Conservation (phyloP, 1,140 invertebrate species). For the Asobara japonica region DNA sequence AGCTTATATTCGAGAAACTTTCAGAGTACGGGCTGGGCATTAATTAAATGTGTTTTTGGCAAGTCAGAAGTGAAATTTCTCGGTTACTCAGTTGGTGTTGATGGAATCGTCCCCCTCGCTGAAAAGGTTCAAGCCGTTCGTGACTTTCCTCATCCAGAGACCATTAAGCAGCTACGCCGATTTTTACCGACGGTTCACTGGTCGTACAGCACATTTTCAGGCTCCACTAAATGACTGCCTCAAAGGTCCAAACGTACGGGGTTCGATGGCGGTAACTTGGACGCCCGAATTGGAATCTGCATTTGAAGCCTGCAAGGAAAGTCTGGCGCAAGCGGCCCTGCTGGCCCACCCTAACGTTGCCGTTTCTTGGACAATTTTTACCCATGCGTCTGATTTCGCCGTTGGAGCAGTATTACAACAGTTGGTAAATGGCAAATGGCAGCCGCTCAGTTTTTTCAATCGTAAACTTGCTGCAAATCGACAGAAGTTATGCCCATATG, state of each 20-base stretch:
- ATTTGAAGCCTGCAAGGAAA: not conserved
- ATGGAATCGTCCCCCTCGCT: slow-evolving; percentile 31
- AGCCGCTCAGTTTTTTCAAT: slow-evolving; percentile 31
- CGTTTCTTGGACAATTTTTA: not conserved
- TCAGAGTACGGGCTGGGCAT: slow-evolving; percentile 37
- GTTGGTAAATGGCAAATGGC: not conserved
- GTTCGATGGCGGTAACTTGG: not conserved
- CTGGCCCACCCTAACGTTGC: not conserved
- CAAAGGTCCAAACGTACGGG: not conserved
- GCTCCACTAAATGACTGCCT: slow-evolving; percentile 36
- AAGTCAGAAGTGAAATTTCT: slow-evolving; percentile 45
- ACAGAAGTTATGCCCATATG: slow-evolving; percentile 39
- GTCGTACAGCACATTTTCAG: slow-evolving; percentile 33
- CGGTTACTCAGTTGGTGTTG: slow-evolving; percentile 46
- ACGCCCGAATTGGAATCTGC: not conserved
- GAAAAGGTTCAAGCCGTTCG: not conserved
- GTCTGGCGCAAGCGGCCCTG: too few species aligned
- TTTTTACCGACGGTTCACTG: slow-evolving; percentile 42
- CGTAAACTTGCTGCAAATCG: not conserved
- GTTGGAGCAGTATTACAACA: slow-evolving; percentile 25
- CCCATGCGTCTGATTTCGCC: not conserved
- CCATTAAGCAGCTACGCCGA: slow-evolving; percentile 34
- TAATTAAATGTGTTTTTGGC: slow-evolving; percentile 52
- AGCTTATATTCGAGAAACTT: slow-evolving; percentile 37
- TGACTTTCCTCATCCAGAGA: not conserved